Evolutionary conservation across 2,113 vertebrate species (phyloP).

Genomic region (Melospiza georgiana): DNA sequence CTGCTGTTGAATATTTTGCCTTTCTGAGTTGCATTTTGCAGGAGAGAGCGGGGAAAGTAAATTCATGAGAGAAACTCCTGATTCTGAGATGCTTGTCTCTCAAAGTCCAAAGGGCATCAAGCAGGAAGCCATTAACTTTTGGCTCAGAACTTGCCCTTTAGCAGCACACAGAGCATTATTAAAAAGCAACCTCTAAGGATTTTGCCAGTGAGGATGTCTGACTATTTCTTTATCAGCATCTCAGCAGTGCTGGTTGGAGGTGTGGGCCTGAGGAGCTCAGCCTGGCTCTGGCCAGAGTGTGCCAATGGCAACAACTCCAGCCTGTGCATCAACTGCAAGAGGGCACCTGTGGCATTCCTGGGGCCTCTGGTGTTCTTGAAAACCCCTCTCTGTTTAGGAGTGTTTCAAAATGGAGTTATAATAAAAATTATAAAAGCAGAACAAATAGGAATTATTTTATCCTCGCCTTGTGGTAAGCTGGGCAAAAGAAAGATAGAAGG

Average conservation of each 20-base stretch:
- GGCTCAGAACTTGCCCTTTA: not conserved
- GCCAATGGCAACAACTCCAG: not conserved
- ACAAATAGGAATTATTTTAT: not conserved
- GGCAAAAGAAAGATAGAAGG: not conserved
- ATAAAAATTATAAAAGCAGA: not conserved
- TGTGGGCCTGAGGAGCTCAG: not conserved
- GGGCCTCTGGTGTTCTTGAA: not conserved
- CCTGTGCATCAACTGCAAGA: not conserved
- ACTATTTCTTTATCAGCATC: not conserved
- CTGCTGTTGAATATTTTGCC: not conserved
- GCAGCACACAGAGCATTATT: not conserved
- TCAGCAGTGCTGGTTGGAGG: not conserved
- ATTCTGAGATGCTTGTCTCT: not conserved
- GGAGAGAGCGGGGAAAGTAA: not conserved
- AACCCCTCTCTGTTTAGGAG: not conserved
- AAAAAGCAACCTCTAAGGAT: not conserved
- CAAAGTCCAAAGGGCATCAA: not conserved
- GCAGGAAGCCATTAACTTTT: not conserved
- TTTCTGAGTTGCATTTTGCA: not conserved
- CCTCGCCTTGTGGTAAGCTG: not conserved
- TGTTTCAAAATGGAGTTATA: not conserved
- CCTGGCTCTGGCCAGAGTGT: fast-evolving
- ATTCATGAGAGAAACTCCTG: not conserved
- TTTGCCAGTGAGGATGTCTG: not conserved
- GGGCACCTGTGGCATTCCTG: not conserved